Evolutionary conservation across 2,888 invertebrate genomes (phyloP).

Genomic region (Heliconius charithonia): DNA sequence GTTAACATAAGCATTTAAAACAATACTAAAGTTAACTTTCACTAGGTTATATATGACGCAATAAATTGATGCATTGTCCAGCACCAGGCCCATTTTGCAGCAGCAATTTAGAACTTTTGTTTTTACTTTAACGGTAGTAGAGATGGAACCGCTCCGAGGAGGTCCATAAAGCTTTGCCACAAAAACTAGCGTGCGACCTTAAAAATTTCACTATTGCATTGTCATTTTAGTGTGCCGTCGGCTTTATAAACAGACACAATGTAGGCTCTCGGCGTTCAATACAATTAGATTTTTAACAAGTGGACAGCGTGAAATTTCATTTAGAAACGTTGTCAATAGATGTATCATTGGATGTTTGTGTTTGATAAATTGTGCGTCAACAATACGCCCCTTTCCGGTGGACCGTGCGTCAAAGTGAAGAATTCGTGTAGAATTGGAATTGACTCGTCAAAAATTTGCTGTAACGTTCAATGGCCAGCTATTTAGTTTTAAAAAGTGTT

Average conservation of each 20-base stretch:
- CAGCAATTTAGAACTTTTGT: constrained; percentile 64
- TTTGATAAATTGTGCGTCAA: constrained; percentile 75
- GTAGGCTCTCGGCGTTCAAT: constrained; percentile 58
- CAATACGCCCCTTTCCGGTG: constrained; percentile 74
- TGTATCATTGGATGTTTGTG: constrained; percentile 73
- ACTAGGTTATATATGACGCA: constrained; percentile 79
- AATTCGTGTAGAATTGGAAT: constrained; percentile 35
- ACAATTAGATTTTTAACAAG: constrained; percentile 68
- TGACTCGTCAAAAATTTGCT: constrained; percentile 33
- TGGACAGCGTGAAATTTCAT: constrained; percentile 73
- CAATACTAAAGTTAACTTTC: constrained; percentile 73
- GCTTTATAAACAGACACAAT: constrained; percentile 68
- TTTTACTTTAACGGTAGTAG: constrained; percentile 78
- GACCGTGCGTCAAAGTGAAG: constrained; percentile 33
- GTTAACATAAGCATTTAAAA: constrained; percentile 66
- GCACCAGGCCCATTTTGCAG: constrained; percentile 58
- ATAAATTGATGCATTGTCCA: constrained; percentile 72
- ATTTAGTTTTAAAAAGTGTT: background rate
- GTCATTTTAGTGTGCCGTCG: constrained; percentile 62
- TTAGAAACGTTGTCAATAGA: constrained; percentile 69
- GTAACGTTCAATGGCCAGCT: constrained; percentile 9
- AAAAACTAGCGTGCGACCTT: constrained; percentile 71
- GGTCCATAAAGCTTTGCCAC: constrained; percentile 62
- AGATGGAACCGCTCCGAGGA: constrained; percentile 61
- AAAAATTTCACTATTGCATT: constrained; percentile 64